These are phyloP conservation scores for Pungitius pungitius DNA, from an alignment of 2,113 vertebrate species.

Conservation along the genomic window DNA sequence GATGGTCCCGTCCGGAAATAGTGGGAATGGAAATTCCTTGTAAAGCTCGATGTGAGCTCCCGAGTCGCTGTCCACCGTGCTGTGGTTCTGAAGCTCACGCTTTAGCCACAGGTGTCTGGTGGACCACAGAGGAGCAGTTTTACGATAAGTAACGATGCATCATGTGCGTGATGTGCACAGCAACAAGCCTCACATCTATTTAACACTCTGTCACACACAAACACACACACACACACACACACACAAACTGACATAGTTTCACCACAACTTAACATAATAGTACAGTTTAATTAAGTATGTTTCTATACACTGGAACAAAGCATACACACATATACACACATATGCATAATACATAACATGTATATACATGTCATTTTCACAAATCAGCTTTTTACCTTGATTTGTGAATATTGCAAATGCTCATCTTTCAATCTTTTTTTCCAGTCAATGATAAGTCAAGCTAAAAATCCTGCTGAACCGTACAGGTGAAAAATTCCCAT, in stretches of 20 bases:
- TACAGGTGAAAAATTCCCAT: neutral
- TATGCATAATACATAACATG: no score
- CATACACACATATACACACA: neutral
- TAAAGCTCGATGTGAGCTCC: conserved; percentile 5
- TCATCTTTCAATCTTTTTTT: no score
- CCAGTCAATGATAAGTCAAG: neutral
- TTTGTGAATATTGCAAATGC: neutral
- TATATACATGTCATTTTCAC: no score
- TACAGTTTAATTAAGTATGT: no score
- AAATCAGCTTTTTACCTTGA: no score
- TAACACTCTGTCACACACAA: neutral
- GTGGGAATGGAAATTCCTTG: neutral
- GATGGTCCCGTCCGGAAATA: neutral
- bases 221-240: neutral
- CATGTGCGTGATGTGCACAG: neutral
- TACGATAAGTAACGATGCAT: conserved; percentile 3
- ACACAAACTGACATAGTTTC: conserved; percentile 5
- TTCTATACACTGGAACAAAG: neutral
- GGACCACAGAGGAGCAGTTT: conserved; percentile 6
- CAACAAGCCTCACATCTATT: neutral
- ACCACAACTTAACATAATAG: neutral
- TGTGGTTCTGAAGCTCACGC: conserved; percentile 40
- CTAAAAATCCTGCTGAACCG: neutral
- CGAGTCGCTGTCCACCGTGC: conserved; percentile 50
- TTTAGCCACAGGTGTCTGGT: neutral